Evolutionary conservation across 2,113 vertebrate species (phyloP).

Genomic region (Chamaea fasciata): DNA sequence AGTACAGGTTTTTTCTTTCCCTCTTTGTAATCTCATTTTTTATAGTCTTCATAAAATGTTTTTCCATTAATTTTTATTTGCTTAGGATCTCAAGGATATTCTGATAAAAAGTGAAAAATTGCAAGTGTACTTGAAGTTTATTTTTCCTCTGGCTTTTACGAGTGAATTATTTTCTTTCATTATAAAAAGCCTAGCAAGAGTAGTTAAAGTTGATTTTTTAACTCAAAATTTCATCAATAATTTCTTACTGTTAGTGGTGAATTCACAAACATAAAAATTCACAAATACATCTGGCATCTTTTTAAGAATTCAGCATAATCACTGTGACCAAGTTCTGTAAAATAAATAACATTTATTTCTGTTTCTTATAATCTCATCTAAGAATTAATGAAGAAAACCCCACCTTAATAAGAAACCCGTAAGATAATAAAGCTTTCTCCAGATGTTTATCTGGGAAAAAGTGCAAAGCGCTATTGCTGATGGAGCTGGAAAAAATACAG

Average conservation of each 20-base stretch:
- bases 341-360: background rate
- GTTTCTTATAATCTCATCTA: background rate
- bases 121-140: background rate
- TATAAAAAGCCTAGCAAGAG: background rate
- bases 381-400: background rate
- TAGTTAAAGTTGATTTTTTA: background rate
- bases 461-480: background rate
- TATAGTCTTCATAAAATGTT: background rate
- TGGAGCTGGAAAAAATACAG: background rate
- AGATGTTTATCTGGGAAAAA: background rate
- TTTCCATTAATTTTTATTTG: conserved; percentile 1
- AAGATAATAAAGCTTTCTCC: background rate
- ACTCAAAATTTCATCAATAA: background rate
- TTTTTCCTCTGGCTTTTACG: background rate
- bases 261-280: background rate
- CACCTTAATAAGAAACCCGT: background rate
- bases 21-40: background rate
- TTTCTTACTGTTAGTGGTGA: background rate
- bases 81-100: background rate
- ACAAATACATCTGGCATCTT: background rate
- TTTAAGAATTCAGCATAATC: background rate
- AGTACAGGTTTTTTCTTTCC: background rate
- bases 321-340: background rate
- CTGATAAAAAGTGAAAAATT: background rate
- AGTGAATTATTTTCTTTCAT: background rate